A percentile compares a stretch with the other conserved stretches of the same genome.
phyloP scores from a whole-genome alignment of 2,113 vertebrate species.

The Syngnathus scovelli region DNA sequence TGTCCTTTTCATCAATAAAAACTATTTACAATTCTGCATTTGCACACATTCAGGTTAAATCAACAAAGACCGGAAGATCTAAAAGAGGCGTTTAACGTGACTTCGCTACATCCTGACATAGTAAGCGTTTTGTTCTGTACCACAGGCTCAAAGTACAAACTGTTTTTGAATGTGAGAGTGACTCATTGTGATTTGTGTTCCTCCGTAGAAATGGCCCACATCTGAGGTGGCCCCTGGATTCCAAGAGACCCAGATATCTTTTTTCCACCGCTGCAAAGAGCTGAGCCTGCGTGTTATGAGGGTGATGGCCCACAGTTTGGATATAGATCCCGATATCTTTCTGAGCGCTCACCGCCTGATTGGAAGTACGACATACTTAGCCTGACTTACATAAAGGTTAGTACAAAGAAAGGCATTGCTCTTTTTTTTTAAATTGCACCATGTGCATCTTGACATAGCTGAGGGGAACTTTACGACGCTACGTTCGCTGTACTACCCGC shows the following conservation, averaged over 20 bases:
- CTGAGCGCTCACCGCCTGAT: slow-evolving; percentile 51
- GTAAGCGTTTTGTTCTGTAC: slow-evolving; percentile 43
- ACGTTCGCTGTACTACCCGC: slow-evolving; percentile 67
- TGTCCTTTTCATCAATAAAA: too few species aligned
- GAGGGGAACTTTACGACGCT: slow-evolving; percentile 52
- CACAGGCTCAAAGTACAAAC: slow-evolving; percentile 11
- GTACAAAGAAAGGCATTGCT: neutral
- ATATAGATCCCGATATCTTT: slow-evolving; percentile 60
- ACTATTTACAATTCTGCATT: neutral
- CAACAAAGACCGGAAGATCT: slow-evolving; percentile 61
- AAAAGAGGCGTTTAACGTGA: slow-evolving; percentile 67
- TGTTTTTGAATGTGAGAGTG: neutral
- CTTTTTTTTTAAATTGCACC: neutral
- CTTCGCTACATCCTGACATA: slow-evolving; percentile 40
- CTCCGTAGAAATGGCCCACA: slow-evolving; percentile 60
- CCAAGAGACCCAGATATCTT: slow-evolving; percentile 41
- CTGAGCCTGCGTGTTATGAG: slow-evolving; percentile 60
- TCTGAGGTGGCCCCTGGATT: slow-evolving; percentile 37
- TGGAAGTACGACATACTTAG: slow-evolving; percentile 53
- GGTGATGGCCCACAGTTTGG: slow-evolving; percentile 63
- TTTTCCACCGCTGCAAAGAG: slow-evolving; percentile 61
- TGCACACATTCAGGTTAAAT: slow-evolving; percentile 55
- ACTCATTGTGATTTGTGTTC: neutral
- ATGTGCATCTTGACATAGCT: slow-evolving; percentile 23
- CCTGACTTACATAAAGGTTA: neutral